phyloP scores from a whole-genome alignment of 1,140 invertebrate genomes.

The Akabosia matsudoensis region DNA sequence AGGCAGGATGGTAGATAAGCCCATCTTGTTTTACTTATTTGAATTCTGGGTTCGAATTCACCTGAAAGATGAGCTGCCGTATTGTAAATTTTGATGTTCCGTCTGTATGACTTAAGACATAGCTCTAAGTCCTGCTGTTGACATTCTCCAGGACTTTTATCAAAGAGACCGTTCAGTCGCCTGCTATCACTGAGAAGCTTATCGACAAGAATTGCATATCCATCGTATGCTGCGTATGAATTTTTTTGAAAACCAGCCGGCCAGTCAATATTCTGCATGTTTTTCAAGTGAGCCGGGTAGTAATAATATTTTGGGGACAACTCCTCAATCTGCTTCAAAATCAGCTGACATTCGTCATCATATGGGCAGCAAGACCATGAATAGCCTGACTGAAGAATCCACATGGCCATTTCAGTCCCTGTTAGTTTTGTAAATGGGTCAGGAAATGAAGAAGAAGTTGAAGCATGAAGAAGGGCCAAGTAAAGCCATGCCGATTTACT shows the following conservation, averaged over 20 bases:
- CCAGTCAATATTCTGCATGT: neutral
- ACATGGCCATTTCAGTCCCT: slow-evolving; percentile 33
- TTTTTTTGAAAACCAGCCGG: neutral
- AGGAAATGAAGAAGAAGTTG: slow-evolving; percentile 28
- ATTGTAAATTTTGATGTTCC: neutral
- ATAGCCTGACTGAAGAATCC: slow-evolving; percentile 32
- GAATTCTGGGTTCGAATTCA: too few species aligned
- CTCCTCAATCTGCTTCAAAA: slow-evolving; percentile 15
- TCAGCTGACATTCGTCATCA: slow-evolving; percentile 23
- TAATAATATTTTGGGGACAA: slow-evolving; percentile 6
- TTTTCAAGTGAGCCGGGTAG: slow-evolving; percentile 10
- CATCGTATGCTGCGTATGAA: neutral
- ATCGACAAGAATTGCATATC: slow-evolving; percentile 27
- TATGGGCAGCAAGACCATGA: slow-evolving; percentile 32
- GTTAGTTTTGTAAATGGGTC: slow-evolving; percentile 38
- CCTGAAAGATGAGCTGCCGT: neutral
- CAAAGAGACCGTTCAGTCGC: slow-evolving; percentile 26
- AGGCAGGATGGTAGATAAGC: too few species aligned
- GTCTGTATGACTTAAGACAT: neutral
- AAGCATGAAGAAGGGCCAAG: slow-evolving; percentile 28
- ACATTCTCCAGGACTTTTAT: neutral
- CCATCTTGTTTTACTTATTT: too few species aligned
- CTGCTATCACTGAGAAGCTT: slow-evolving; percentile 28
- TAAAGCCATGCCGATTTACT: slow-evolving; percentile 35
- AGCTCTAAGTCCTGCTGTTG: neutral